Evolutionary conservation across 37 sponge, comb jelly and placozoan species (phyloP).

Genomic region (Beroe forskalii): DNA sequence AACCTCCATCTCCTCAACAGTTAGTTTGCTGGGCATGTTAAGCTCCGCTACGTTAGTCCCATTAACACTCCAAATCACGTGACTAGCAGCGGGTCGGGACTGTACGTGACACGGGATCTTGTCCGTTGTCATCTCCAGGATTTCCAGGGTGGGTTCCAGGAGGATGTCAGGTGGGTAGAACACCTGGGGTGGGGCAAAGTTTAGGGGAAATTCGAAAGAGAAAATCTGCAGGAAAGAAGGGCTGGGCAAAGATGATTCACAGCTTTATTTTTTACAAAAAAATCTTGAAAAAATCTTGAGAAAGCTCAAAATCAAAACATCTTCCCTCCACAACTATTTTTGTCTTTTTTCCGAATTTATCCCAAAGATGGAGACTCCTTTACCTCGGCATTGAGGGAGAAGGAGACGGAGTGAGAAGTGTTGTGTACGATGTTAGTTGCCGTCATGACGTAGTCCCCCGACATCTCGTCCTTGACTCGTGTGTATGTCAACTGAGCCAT

Average conservation of each 20-base stretch:
- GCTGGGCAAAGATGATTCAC: too few relatives aligned
- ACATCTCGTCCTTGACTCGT: background rate
- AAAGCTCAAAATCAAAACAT: too few relatives aligned
- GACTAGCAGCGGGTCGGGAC: background rate
- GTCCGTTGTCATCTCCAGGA: background rate
- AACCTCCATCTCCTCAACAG: slow-evolving; percentile 49
- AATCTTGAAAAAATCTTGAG: too few relatives aligned
- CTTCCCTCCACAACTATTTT: too few relatives aligned
- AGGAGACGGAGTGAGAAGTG: background rate
- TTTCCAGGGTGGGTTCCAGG: background rate
- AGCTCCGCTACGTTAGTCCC: background rate
- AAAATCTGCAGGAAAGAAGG: too few relatives aligned
- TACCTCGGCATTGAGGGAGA: background rate
- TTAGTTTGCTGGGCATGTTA: background rate
- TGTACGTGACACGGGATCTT: slow-evolving; percentile 14
- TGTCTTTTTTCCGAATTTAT: too few relatives aligned
- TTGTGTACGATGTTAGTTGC: slow-evolving; percentile 34
- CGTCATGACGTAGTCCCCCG: background rate
- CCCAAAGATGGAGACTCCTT: too few relatives aligned
- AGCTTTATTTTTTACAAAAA: too few relatives aligned
- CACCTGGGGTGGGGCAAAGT: too few relatives aligned
- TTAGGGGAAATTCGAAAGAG: too few relatives aligned
- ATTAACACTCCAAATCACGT: background rate
- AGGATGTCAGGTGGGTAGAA: background rate
- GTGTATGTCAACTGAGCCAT: background rate